Evolutionary conservation across 2,797 vertebrate genomes (phyloP), one percentile per base, ranked within the genome.

Genomic region (Enteromius fasciolatus): DNA sequence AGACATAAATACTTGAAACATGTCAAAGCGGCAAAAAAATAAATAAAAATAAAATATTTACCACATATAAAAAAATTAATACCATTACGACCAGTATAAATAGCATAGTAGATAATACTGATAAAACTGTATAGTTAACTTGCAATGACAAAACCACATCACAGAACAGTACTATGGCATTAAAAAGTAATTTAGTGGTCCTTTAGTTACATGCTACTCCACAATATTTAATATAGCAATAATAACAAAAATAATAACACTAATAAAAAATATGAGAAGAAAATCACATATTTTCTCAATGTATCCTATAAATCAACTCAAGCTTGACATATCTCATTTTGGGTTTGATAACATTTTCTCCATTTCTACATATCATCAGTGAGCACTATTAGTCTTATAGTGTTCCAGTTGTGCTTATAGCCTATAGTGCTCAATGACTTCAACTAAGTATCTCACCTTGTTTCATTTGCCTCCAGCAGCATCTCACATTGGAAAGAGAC

Each of bases 381-480:
- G 41, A 31, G 48, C 10, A 12, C 46, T 72, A 54, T 59, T 20
- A 9, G 11, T 48, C 48, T 66, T 73, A 54, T 28, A 86, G 88
- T 48, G 39, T 44, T 76, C 50, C 54, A 77, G 66, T 61, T 20
- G 10, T 31, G 69, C 69, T 66, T 73, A 54, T 31, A 85, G 89
- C 87, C 87, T n/a, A n/a, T 89, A 86, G 87, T 48, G 64, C 44
- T 76, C 50, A 44, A 87, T 82, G 88, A 89, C 87, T 85, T 28
- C 64, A 92, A 89, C 91, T 89, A 87, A 90, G 90, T 91, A 88
- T 93, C 91, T 90, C 90, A 84, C 86, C 90, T 89, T 82, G 87
- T 89, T 91, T 84, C 80, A 85, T 80, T 84, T 52, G 89, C 92
- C 92, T 89, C 76, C 2, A 90, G 93, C 89, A 90, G 87, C 76